A percentile compares a stretch with the other conserved stretches of the same genome.
phyloP scores from a whole-genome alignment of 2,797 vertebrate species.

The Telmatherina bonti region DNA sequence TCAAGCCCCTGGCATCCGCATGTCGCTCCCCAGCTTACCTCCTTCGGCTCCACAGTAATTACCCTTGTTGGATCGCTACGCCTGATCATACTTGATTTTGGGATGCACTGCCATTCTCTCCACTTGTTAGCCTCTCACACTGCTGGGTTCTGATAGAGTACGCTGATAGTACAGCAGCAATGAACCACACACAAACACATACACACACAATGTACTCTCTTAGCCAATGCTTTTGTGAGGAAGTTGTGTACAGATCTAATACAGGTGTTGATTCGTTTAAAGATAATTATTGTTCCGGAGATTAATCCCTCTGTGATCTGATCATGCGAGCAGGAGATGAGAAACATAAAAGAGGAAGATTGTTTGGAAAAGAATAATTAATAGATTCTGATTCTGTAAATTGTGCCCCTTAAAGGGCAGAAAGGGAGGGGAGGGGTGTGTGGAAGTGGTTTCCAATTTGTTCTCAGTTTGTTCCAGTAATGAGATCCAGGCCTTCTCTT shows the following conservation, averaged over 20 bases:
- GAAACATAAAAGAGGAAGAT: conserved; percentile 42
- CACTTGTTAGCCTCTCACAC: conserved; percentile 78
- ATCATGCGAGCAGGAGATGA: conserved; percentile 67
- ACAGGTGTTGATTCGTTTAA: conserved; percentile 72
- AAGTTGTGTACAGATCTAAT: conserved; percentile 66
- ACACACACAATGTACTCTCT: conserved; percentile 46
- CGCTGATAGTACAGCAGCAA: conserved; percentile 69
- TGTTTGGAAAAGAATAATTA: conserved; percentile 75
- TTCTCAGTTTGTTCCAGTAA: conserved; percentile 87
- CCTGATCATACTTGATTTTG: conserved; percentile 85
- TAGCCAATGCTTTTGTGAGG: conserved; percentile 59
- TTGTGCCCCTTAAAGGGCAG: conserved; percentile 70
- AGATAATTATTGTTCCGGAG: conserved; percentile 73
- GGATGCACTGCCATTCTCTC: conserved; percentile 81
- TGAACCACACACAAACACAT: conserved; percentile 31
- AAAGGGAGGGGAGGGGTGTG: conserved; percentile 50
- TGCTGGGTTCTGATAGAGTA: conserved; percentile 73
- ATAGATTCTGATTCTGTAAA: conserved; percentile 73
- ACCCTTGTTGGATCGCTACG: conserved; percentile 80
- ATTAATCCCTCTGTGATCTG: conserved; percentile 76
- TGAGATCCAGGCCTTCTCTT: conserved; percentile 83
- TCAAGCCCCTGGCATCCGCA: conserved; percentile 59
- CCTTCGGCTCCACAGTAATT: conserved; percentile 78
- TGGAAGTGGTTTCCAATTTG: conserved; percentile 83
- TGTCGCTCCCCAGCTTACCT: conserved; percentile 67